Base-by-base conservation (phyloP, 2,888 invertebrate genomes). In the Drosophila eohydei region DNA sequence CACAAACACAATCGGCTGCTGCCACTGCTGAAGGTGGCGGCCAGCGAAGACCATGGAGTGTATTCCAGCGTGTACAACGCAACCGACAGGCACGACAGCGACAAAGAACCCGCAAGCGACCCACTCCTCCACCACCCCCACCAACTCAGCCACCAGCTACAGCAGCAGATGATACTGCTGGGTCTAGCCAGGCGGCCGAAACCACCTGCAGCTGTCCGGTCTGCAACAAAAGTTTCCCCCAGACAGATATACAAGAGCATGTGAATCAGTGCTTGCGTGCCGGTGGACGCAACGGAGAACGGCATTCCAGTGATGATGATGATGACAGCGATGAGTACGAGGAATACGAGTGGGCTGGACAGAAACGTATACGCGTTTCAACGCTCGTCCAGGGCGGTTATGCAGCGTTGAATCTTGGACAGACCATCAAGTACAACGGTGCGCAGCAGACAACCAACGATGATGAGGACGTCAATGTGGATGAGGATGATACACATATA, bases 311-410 rank as follows among this genome's bases (percentile, higher is more conserved):
- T 70, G 95, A 95, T 74, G 91, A 91, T 26, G 94, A 95, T 65
- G 97, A 97, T 65, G 97, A 97, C 92, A 93, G 93, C 26, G 94
- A 94, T 69, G 94, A 93, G 55, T 96, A 94, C 90, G 96, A 97
- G 80, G 97, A 97, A 91, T 98, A 98, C 92, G 96, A 97, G 90
- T 98, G 98, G 98, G 97, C 97, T 34, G 97, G 97, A 0, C 96
- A 98, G 92, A 96, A 96, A 89, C 93, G 98, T 65, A 95, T 97
- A 60, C 94, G 96, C 5, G 96, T 95, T 0, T 94, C 96, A 0
- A 95, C 96, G 4, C 93, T 97, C 75, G 94, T 96, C 55, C 94
- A 95, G 74, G 95, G 95, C 30, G 95, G 95, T 48, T 94, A 95
- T 81, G 93, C 94, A n/a, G 94, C 94, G 38, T 83, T 94, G 26